Conservation (phyloP, 2,888 invertebrate species). For the Polyploca ridens region DNA sequence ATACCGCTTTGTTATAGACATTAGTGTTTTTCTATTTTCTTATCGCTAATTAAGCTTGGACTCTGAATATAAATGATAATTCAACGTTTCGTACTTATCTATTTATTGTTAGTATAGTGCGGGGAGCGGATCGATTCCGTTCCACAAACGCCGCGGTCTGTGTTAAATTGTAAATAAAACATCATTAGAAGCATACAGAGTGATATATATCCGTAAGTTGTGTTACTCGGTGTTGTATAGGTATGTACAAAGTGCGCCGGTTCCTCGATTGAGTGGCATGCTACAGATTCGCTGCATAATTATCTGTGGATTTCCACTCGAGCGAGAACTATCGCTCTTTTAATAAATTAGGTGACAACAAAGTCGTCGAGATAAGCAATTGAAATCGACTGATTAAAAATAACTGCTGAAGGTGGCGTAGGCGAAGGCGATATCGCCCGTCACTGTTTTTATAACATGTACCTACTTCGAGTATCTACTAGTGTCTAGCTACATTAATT, state of each 20-base stretch:
- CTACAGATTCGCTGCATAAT: neutral
- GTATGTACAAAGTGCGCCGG: neutral
- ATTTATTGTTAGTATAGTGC: constrained; percentile 2
- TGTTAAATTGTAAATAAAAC: constrained; percentile 1
- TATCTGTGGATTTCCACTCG: constrained; percentile 16
- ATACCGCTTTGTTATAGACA: neutral
- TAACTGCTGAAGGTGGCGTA: constrained; percentile 36
- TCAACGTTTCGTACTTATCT: neutral
- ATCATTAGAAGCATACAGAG: neutral
- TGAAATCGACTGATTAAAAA: constrained; percentile 54
- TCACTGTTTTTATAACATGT: constrained; percentile 21
- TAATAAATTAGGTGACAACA: constrained; percentile 11
- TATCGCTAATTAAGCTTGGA: neutral
- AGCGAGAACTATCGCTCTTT: neutral
- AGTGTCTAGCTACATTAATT: constrained; percentile 17
- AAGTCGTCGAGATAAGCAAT: constrained; percentile 41
- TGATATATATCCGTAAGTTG: neutral
- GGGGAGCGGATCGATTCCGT: neutral
- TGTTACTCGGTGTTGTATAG: neutral
- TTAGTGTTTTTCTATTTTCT: neutral
- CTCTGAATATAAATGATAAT: neutral
- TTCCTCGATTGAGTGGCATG: neutral
- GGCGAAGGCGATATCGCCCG: constrained; percentile 17
- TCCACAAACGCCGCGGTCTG: neutral
- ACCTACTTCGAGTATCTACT: constrained; percentile 12